Conservation (phyloP, 2,797 vertebrate genomes). For the Discoglossus pictus region DNA sequence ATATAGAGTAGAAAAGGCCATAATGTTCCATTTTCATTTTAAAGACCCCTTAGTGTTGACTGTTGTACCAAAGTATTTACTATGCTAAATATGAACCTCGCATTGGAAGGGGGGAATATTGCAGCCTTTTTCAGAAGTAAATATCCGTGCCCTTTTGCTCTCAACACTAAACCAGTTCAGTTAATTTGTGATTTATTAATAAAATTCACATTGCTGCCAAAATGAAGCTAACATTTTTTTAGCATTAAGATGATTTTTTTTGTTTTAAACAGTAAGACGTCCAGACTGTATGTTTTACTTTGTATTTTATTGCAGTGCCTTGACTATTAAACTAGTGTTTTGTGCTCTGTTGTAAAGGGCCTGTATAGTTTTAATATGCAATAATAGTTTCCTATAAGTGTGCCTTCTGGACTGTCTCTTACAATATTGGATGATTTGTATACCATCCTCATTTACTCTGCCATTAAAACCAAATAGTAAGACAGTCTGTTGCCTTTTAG, state of each 20-base stretch:
- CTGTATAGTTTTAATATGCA: conserved; percentile 20
- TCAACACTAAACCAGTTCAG: no score
- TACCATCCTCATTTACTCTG: conserved; percentile 9
- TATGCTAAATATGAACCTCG: background rate
- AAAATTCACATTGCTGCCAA: no score
- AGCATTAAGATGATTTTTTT: conserved; percentile 4
- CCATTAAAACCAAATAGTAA: conserved; percentile 31
- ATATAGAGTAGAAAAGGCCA: conserved; percentile 31
- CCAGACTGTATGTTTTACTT: conserved; percentile 1
- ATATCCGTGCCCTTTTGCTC: no score
- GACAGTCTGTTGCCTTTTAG: conserved; percentile 26
- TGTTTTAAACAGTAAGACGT: conserved; percentile 1
- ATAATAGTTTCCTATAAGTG: background rate
- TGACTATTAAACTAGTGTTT: conserved; percentile 13
- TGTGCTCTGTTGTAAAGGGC: conserved; percentile 17
- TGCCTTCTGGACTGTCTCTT: conserved; percentile 8
- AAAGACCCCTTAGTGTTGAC: no score
- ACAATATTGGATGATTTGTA: conserved; percentile 3
- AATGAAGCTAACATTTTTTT: background rate
- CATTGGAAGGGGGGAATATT: no score
- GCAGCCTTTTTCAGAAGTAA: no score
- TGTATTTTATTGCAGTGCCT: conserved; percentile 38
- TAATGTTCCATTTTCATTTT: background rate
- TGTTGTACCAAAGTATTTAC: no score
- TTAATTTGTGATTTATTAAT: no score